A percentile compares a stretch with the other conserved stretches of the same genome.
Conservation (phyloP, 2,888 invertebrate species). For the Glyphotaelius pellucidus region DNA sequence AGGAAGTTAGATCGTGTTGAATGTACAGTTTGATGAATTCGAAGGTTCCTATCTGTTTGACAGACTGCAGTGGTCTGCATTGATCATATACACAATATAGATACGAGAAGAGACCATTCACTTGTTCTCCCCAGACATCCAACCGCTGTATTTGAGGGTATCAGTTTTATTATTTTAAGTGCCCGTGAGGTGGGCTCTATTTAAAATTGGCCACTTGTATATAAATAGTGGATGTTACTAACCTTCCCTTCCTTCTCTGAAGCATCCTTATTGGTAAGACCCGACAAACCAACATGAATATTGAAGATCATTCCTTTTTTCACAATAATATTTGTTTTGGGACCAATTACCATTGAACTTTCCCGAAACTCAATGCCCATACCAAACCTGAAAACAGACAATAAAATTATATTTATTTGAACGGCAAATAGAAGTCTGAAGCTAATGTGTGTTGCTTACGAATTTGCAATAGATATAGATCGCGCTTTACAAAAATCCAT, state of each 20-base stretch:
- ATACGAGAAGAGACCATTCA: too few species aligned
- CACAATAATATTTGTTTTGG: constrained; percentile 88
- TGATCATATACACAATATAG: too few species aligned
- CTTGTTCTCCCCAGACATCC: too few species aligned
- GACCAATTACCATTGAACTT: constrained; percentile 92
- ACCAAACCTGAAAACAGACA: constrained; percentile 82
- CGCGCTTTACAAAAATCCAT: not conserved
- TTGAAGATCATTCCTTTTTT: constrained; percentile 98
- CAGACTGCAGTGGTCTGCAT: too few species aligned
- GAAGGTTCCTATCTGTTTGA: too few species aligned
- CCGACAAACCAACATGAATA: constrained; percentile 93
- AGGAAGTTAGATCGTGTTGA: too few species aligned
- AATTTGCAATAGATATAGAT: not conserved
- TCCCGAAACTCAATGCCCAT: constrained; percentile 99
- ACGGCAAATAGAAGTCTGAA: not conserved
- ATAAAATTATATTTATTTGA: constrained; percentile 15
- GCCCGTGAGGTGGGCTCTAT: too few species aligned
- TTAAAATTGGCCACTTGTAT: too few species aligned
- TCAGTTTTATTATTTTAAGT: too few species aligned
- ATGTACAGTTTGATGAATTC: too few species aligned
- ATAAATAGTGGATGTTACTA: constrained; percentile 31
- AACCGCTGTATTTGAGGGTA: too few species aligned
- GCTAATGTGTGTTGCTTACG: not conserved
- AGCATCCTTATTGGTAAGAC: constrained; percentile 88
- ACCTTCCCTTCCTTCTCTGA: constrained; percentile 91